phyloP scores from a whole-genome alignment of 2,797 vertebrate genomes.

The Balearica regulorum region DNA sequence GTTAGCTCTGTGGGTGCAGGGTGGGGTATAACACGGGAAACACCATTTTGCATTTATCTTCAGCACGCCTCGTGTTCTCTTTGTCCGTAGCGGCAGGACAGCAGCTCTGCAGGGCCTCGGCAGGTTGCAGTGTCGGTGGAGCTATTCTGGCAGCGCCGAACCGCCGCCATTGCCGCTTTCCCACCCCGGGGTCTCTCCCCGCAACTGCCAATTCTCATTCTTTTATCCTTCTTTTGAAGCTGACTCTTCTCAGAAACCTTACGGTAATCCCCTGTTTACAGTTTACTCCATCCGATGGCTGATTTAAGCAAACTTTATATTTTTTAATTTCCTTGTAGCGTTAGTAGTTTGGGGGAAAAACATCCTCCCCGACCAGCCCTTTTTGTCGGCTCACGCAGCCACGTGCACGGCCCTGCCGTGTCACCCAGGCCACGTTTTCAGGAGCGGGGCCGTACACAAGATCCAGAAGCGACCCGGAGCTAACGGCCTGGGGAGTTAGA shows the following conservation, averaged over 20 bases:
- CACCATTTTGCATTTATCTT: background rate
- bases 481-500: background rate
- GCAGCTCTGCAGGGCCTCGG: background rate
- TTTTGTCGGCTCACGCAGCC: background rate
- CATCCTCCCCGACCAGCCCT: fast-evolving
- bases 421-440: background rate
- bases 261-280: background rate
- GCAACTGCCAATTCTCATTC: fast-evolving
- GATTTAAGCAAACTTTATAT: fast-evolving
- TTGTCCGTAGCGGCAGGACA: background rate
- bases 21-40: background rate
- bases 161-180: background rate
- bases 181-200: background rate
- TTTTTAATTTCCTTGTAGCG: fast-evolving
- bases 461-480: background rate
- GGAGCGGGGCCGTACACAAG: fast-evolving
- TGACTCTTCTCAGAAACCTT: background rate
- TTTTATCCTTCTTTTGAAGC: background rate
- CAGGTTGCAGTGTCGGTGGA: background rate
- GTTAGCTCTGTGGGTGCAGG: background rate
- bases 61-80: background rate
- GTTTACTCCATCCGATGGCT: background rate
- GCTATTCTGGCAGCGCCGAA: background rate
- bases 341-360: background rate
- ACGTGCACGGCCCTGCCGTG: fast-evolving